Conservation (phyloP, 2,888 invertebrate species). For the Mantis religiosa region DNA sequence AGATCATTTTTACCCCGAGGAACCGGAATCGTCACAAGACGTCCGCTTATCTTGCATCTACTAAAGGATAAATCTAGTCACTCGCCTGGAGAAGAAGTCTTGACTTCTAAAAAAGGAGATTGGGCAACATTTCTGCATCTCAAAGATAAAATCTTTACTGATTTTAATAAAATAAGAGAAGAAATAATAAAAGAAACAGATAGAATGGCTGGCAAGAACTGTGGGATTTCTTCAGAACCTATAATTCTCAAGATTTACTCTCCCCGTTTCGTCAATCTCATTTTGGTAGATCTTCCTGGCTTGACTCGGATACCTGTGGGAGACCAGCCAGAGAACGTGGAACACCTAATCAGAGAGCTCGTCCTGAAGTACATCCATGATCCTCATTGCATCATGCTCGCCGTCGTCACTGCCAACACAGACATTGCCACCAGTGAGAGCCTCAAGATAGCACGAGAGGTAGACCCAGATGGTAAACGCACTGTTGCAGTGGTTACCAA, state of each 20-base stretch:
- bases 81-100: slow-evolving; percentile 46
- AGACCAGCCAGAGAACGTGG: slow-evolving; percentile 61
- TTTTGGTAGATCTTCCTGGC: slow-evolving; percentile 62
- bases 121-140: slow-evolving; percentile 60
- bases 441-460: slow-evolving; percentile 55
- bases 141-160: slow-evolving; percentile 53
- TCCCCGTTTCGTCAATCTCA: slow-evolving; percentile 51
- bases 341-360: slow-evolving; percentile 52
- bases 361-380: slow-evolving; percentile 53
- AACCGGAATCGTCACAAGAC: slow-evolving; percentile 58
- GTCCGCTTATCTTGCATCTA: slow-evolving; percentile 61
- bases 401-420: slow-evolving; percentile 60
- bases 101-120: slow-evolving; percentile 37
- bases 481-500: slow-evolving; percentile 62
- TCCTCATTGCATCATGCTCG: slow-evolving; percentile 58
- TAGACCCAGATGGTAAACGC: slow-evolving; percentile 55
- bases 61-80: slow-evolving; percentile 49
- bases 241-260: slow-evolving; percentile 59
- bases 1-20: slow-evolving; percentile 60
- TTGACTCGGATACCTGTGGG: slow-evolving; percentile 60
- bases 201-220: slow-evolving; percentile 54
- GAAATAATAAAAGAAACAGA: slow-evolving; percentile 61
- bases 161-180: slow-evolving; percentile 53
- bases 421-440: slow-evolving; percentile 62
- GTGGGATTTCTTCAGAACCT: slow-evolving; percentile 55